phyloP scores from a whole-genome alignment of 2,113 vertebrate genomes.

The Todiramphus saurophagus region DNA sequence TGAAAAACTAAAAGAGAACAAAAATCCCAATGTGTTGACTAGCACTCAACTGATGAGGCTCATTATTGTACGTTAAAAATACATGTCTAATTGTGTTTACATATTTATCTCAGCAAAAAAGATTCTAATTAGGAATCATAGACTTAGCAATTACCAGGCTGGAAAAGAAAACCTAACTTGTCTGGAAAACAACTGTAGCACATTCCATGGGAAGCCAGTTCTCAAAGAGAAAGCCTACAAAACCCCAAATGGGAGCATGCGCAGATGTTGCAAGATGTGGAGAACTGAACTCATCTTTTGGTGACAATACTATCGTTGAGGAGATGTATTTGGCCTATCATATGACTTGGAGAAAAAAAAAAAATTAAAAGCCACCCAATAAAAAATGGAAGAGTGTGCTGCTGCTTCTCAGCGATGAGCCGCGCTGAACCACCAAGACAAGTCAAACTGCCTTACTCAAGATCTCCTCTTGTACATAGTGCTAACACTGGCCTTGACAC shows the following conservation, averaged over 20 bases:
- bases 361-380: background rate
- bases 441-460: background rate
- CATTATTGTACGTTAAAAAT: constrained; percentile 8
- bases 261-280: background rate
- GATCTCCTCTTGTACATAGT: background rate
- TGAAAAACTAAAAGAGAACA: background rate
- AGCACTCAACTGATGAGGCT: background rate
- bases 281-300: background rate
- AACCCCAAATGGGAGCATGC: background rate
- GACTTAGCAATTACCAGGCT: constrained; percentile 35
- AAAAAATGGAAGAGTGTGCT: background rate
- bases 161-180: background rate
- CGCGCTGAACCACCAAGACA: too few species aligned
- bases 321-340: background rate
- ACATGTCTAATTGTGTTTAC: constrained; percentile 16
- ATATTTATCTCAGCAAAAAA: constrained; percentile 62
- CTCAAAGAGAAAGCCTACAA: background rate
- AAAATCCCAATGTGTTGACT: background rate
- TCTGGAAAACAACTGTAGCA: background rate
- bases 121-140: constrained; percentile 48
- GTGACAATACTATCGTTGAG: background rate
- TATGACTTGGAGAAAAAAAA: background rate
- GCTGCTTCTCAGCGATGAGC: background rate
- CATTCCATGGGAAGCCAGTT: background rate
- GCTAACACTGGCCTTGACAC: accelerated